Percentiles rank a stretch among this genome's conserved stretches.
These are phyloP conservation scores for Dermatemys mawii DNA, from an alignment of 2,113 vertebrate genomes.

Conservation along the genomic window DNA sequence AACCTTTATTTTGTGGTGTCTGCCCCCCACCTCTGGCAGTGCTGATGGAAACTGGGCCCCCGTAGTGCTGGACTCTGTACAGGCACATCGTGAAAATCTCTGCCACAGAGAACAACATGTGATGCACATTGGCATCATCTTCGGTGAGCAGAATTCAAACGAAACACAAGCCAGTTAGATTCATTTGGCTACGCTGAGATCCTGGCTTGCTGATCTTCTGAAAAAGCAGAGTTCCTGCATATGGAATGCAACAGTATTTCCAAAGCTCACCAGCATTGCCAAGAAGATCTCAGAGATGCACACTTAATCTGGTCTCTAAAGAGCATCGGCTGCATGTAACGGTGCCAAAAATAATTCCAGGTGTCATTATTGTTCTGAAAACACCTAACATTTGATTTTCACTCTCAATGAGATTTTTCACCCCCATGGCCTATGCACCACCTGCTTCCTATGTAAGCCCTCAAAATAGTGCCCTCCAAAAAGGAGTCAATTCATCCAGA, in stretches of 20 bases:
- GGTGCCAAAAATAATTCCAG: background rate
- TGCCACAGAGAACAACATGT: background rate
- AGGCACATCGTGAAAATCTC: background rate
- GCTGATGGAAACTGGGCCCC: background rate
- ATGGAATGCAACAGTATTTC: background rate
- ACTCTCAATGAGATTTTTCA: background rate
- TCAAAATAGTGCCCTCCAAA: background rate
- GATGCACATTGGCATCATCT: background rate
- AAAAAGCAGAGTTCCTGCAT: background rate
- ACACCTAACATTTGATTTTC: background rate
- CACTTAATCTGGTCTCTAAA: background rate
- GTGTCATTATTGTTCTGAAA: background rate
- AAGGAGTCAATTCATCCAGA: too few species aligned
- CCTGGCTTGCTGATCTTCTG: background rate
- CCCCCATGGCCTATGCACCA: background rate
- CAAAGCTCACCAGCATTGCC: background rate
- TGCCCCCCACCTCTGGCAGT: accelerated
- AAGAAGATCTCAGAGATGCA: background rate
- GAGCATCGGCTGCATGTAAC: background rate
- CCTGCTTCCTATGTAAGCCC: background rate
- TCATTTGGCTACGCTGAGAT: background rate
- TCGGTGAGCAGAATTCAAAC: background rate
- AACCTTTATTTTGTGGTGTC: background rate
- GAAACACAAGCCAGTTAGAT: background rate
- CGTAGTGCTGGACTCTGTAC: background rate